Evolutionary conservation across 1,140 invertebrate species (phyloP), one percentile per base, ranked within the genome.

Genomic region (Conus ventricosus): DNA sequence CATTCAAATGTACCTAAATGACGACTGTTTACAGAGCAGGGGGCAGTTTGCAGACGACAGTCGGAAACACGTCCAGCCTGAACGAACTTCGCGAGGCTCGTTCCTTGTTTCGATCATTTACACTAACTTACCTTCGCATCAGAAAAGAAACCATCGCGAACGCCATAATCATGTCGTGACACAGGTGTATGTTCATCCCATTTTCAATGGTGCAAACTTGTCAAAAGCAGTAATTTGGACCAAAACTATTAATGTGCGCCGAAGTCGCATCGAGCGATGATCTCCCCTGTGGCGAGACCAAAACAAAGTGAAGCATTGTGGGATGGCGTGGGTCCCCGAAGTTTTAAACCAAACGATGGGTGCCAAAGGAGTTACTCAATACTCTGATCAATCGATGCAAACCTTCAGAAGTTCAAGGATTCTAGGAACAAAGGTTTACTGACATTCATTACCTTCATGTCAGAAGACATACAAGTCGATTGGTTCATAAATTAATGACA

Each of bases 231-330:
- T 6, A 0, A 71, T 71, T 71, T 23, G 13, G 20, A n/a, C 67
- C 67, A 17, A 39, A 71, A 71, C 23, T 71, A 71, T 71, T 7
- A 71, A 71, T 4, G 67, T n/a, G 67, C 23, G 15, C 20, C 57
- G 57, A 60, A 81, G 17, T 54, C 80, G 20, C 39, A 51, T 51
- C 39, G 54, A 23, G 39, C 27, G 85, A 71, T 87, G 85, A 57
- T 87, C 75, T 87, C 85, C 85, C 85, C 54, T 87, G 39, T 23
- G 63, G 71, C 51, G 54, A 75, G 85, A 87, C 75, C 85, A 87
- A 87, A 87, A 87, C 85, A 87, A 87, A 87, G 85, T 60, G 54
- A 76, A 53, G 85, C 39, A 75, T 87, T 87, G 85, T 87, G 85
- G 85, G 85, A 87, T 57, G 75, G 85, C 63, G 67, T 87, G 85